A percentile compares a stretch with the other conserved stretches of the same genome.
phyloP scores from a whole-genome alignment of 2,797 vertebrate genomes.

The Iguana delicatissima region DNA sequence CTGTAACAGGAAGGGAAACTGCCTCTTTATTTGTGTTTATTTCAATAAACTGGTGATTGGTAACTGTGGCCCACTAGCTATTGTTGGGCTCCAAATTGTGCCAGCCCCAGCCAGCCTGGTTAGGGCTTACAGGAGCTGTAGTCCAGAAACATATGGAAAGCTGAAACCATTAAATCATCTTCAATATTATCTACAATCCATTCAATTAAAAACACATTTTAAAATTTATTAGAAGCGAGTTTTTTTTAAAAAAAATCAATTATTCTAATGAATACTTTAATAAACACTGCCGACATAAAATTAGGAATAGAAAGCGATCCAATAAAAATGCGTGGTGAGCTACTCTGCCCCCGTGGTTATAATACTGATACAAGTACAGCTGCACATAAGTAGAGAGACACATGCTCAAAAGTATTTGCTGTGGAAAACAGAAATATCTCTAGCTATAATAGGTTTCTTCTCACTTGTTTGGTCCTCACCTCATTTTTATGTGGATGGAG shows the following conservation, averaged over 20 bases:
- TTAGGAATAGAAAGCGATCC: neutral
- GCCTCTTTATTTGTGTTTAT: neutral
- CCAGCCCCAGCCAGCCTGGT: neutral
- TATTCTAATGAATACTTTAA: neutral
- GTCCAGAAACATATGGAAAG: neutral
- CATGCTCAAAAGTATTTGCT: neutral
- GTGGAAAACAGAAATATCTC: neutral
- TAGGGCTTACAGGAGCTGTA: neutral
- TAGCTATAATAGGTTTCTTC: neutral
- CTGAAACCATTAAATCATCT: neutral
- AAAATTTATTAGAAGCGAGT: neutral
- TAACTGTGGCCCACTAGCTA: neutral
- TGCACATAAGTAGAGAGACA: too few relatives aligned
- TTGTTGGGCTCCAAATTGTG: too few relatives aligned
- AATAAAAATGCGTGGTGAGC: neutral
- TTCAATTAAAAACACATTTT: neutral
- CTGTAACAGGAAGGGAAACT: neutral
- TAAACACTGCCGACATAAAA: neutral
- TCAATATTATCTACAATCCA: neutral
- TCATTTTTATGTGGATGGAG: conserved; percentile 11
- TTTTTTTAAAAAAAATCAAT: neutral
- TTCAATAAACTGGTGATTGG: neutral
- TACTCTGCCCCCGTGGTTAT: neutral
- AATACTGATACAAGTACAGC: neutral
- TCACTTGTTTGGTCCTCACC: neutral